Percentiles rank a stretch among this genome's conserved stretches.
phyloP scores from a whole-genome alignment of 1,140 invertebrate species.

The Cydia amplana region DNA sequence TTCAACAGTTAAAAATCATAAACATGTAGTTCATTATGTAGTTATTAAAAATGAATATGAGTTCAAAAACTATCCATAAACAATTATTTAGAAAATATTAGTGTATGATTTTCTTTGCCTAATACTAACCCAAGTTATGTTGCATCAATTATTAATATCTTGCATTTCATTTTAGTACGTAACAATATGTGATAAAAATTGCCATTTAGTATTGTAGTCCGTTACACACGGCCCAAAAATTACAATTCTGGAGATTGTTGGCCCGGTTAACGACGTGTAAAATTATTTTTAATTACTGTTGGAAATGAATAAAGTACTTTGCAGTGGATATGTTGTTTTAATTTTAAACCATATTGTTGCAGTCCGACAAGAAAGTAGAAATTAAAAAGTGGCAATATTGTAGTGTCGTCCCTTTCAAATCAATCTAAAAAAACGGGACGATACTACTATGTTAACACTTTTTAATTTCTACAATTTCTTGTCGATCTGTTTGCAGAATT shows the following conservation, averaged over 20 bases:
- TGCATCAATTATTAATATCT: not conserved
- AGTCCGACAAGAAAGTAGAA: no score
- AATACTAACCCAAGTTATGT: not conserved
- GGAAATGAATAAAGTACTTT: constrained; percentile 23
- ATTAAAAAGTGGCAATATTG: no score
- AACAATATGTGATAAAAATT: constrained; percentile 45
- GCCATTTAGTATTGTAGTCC: constrained; percentile 50
- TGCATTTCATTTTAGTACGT: constrained; percentile 25
- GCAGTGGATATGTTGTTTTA: not conserved
- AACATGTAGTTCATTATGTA: not conserved
- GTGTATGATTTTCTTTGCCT: not conserved
- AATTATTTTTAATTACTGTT: constrained; percentile 24
- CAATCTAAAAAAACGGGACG: no score
- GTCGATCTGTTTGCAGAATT: no score
- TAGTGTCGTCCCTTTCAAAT: no score
- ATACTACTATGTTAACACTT: no score
- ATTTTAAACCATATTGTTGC: not conserved
- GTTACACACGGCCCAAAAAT: constrained; percentile 28
- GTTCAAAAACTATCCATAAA: no score
- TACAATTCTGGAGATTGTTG: not conserved
- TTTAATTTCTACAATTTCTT: no score
- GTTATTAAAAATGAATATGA: not conserved
- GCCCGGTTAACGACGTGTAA: not conserved
- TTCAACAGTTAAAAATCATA: not conserved
- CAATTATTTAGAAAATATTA: no score